Base-by-base conservation (phyloP, 1,140 invertebrate genomes). In the Sarcophaga bullata region DNA sequence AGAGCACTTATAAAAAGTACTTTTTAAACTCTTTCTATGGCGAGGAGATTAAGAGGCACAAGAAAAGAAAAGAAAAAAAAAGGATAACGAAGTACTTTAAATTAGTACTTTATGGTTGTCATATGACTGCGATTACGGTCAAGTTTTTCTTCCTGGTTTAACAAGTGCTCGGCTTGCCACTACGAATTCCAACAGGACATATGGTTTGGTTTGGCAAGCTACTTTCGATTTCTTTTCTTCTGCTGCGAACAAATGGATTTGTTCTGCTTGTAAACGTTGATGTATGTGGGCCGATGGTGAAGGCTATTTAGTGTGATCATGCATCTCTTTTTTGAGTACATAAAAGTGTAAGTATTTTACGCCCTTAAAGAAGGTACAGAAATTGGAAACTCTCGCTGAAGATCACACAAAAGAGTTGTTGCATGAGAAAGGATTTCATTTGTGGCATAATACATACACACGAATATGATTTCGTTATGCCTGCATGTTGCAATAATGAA, bases 311-410 rank as follows among this genome's bases (percentile, higher is more conserved):
- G 37, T 25, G 25, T 48, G 4, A 17, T 19, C 75, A 19, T 50
- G 47, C 46, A 48, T 76, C 73, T 76, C 15, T 76, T 72, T 47
- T 76, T 72, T 47, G 48, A 78, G 6, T 78, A 78, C 50, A 3
- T 19, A 52, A 76, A 76, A 76, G 75, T 78, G 75, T 78, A 78
- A 78, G 25, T 8, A 78, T 78, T 78, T 78, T 50, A 78, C 75
- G 48, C 75, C 17, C 48, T 8, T 4, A 25, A 25, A 25, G 19
- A 68, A 15, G 1, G 0, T 4, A 25, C 8, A 68, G 17, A 68
- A 68, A 37, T 37, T 37, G 25, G 25, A 37, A 68, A 68, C 25
- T 4, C 25, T 4, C 4, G 1, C 11, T n/a, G 15, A 58, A 58
- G 25, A 37, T 37, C 4, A 37, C 25, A 37, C 25, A 37, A 37